Evolutionary conservation across 2,797 vertebrate species (phyloP), one percentile per base, ranked within the genome.

Genomic region (Chiroxiphia lanceolata): DNA sequence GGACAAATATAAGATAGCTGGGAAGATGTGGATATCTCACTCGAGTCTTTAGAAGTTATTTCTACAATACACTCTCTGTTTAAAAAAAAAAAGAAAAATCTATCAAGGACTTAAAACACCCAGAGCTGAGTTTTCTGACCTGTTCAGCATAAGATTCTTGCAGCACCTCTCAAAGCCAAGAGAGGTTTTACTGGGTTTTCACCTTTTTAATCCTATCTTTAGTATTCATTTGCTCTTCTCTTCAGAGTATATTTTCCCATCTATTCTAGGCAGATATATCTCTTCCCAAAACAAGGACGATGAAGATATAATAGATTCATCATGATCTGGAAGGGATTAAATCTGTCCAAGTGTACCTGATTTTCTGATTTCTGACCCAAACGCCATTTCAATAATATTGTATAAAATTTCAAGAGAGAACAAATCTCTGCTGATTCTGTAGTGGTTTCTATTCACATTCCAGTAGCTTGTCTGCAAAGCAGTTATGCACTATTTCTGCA

Each of bases 401-500:
- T 69, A 57, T 61, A 80, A 93, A 82, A 82, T 92, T 89, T 89
- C 64, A 74, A 90, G 86, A 89, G 56, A 84, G 34, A 68, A 88
- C 83, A 82, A 65, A 70, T 64, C 60, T 96, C 74, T 90, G 21
- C 42, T 89, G 67, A 74, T 92, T 80, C 59, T 92, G 42, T 71
- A 77, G 45, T 0, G 2, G 71, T 79, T 94, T 90, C 70, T 92
- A 87, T 94, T 94, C 80, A 92, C 79, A 94, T 94, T 91, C 83
- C 59, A 44, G 59, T 57, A n/a, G 29, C 68, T 80, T 96, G 67
- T 80, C 83, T 94, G 86, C 42, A 93, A 64, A 92, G 67, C 38
- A 76, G 69, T 91, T 94, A 63, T 63, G 50, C 48, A 16, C 36
- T 87, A 69, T 94, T 96, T 96, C 71, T 82, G 48, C 71, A 90